Base-by-base conservation (phyloP, 2,888 invertebrate genomes). In the Euplagia quadripunctaria region DNA sequence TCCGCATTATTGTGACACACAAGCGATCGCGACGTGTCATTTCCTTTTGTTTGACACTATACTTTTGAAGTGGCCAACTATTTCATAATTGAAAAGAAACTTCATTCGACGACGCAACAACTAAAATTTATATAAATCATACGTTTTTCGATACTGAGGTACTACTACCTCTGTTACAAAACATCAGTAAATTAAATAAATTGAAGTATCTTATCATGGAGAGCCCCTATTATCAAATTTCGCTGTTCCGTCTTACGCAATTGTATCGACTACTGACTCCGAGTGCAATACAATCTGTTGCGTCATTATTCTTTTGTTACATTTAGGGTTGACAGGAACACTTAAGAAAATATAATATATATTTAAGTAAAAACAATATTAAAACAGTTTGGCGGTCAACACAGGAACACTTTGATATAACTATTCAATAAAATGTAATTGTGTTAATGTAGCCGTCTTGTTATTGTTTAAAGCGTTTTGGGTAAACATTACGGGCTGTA, bases 161-260 rank as follows among this genome's bases (percentile, higher is more conserved):
- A 43, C 8, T 49, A 31, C 58, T n/a, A 12, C 12, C 5, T 75
- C 63, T 43, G 31, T 46, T n/a, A 71, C 61, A 63, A 64, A 58
- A 41, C 70, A 70, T 31, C 20, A n/a, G 64, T 68, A 67, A 80
- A 78, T 71, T 71, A 74, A 71, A 31, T 76, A 49, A 49, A 58
- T 55, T 31, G 66, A 78, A 73, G 65, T 17, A 46, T 73, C 69
- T 65, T 68, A 55, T 58, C 70, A 68, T 66, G 64, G 73, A 72
- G 74, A 17, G 65, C 17, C 71, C 17, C 71, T 77, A 69, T 82
- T 77, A 83, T 83, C 80, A 79, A 83, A 83, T 83, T 83, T 83
- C 83, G 77, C 74, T 74, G 74, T 55, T 64, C 46, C 52, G 49
- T 61, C 58, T 79, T 70, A 64, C 73, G 71, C 64, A 83, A 83